phyloP scores from a whole-genome alignment of 2,113 vertebrate species.

The Dicaeum eximium region DNA sequence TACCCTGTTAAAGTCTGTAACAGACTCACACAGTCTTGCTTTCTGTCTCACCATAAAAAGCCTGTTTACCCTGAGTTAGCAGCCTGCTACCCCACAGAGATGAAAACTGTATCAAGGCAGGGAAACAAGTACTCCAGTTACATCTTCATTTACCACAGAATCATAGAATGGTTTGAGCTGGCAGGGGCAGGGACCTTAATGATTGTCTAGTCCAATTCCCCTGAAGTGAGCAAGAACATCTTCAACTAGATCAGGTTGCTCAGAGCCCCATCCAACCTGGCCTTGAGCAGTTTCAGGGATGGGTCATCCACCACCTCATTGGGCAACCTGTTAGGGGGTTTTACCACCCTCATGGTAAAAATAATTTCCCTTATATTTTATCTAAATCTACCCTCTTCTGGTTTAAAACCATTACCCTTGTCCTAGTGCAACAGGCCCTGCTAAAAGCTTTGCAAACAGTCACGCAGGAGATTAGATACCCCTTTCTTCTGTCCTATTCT shows the following conservation, averaged over 20 bases:
- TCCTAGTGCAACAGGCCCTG: neutral
- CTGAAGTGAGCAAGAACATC: neutral
- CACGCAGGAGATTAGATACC: neutral
- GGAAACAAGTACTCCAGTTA: neutral
- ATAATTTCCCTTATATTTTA: neutral
- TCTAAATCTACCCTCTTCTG: neutral
- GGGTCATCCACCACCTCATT: neutral
- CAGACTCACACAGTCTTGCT: neutral
- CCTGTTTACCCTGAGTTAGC: neutral
- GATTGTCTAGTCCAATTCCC: neutral
- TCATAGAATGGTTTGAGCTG: neutral
- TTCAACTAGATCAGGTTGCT: neutral
- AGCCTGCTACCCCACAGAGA: neutral
- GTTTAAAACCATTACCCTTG: neutral
- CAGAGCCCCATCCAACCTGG: neutral
- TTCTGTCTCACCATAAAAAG: neutral
- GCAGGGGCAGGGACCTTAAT: neutral
- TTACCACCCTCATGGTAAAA: neutral
- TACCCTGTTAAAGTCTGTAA: neutral
- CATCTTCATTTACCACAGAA: neutral
- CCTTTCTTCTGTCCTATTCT: neutral
- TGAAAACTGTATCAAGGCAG: neutral
- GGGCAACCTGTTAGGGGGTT: neutral
- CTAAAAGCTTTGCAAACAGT: neutral
- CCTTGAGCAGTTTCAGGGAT: neutral